These are phyloP conservation scores for Lasioglossum malachurum DNA, from an alignment of 2,888 invertebrate genomes.

Conservation along the genomic window DNA sequence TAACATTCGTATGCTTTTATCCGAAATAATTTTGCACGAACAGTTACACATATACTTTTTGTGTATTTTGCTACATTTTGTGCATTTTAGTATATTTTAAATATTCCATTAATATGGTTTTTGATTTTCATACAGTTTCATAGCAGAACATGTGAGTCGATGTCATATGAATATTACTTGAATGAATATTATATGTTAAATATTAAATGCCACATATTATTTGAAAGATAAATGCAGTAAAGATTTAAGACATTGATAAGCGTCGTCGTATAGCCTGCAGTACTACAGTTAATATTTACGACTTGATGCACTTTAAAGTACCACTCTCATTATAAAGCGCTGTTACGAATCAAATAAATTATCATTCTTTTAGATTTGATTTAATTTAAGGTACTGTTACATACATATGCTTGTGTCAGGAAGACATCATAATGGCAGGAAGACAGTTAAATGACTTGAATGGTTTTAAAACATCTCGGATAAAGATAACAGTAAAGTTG, in stretches of 20 bases:
- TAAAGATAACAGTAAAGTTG: neutral
- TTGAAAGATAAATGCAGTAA: neutral
- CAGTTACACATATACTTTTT: neutral
- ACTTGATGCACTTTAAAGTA: slow-evolving; percentile 2
- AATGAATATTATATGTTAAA: neutral
- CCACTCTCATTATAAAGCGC: slow-evolving; percentile 3
- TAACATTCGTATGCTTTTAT: too few relatives aligned
- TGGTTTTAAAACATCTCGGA: neutral
- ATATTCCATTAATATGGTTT: neutral
- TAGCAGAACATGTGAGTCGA: neutral
- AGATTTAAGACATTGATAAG: slow-evolving; percentile 1
- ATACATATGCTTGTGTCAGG: neutral
- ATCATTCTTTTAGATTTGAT: neutral
- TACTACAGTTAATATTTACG: slow-evolving; percentile 1
- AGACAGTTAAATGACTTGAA: neutral
- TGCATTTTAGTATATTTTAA: neutral
- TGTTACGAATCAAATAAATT: neutral
- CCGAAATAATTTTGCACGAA: too few relatives aligned
- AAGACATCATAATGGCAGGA: neutral
- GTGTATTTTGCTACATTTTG: neutral
- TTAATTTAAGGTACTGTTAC: neutral
- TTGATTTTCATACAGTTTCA: neutral
- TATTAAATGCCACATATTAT: neutral
- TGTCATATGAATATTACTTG: neutral
- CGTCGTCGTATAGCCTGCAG: neutral